phyloP scores from a whole-genome alignment of 2,797 vertebrate species.

The Macropus fuliginosus region DNA sequence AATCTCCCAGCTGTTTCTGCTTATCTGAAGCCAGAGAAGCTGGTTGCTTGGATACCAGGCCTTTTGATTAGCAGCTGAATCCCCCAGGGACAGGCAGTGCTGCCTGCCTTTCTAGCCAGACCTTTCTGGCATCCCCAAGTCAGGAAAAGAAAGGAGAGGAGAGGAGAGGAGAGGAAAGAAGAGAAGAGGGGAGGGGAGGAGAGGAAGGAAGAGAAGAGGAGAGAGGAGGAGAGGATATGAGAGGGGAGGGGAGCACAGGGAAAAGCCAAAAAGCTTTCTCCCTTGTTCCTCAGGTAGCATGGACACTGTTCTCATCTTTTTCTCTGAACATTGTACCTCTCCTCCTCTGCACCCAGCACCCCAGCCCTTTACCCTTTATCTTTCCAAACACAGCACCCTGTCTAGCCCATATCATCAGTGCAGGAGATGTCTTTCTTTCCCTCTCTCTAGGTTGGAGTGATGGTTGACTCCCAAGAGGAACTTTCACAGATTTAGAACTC shows the following conservation, averaged over 20 bases:
- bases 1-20: conserved; percentile 84
- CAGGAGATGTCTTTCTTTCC: not conserved
- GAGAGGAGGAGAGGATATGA: not conserved
- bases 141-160: not conserved
- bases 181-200: no score
- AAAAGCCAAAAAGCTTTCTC: not conserved
- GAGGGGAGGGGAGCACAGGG: not conserved
- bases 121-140: conserved; percentile 45
- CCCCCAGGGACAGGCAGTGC: conserved; percentile 73
- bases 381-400: not conserved
- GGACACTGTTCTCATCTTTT: not conserved
- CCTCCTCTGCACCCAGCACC: not conserved
- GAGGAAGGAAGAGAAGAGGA: fast-evolving
- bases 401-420: not conserved
- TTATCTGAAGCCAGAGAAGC: conserved; percentile 83
- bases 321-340: not conserved
- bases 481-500: not conserved
- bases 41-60: conserved; percentile 89
- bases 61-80: conserved; percentile 83
- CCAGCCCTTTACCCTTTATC: not conserved
- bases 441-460: not conserved
- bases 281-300: not conserved
- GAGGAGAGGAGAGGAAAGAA: not conserved
- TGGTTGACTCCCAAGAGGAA: not conserved
- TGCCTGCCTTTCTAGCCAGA: conserved; percentile 44